Evolutionary conservation across 1,140 invertebrate species (phyloP).

Genomic region (Oryzaephilus surinamensis): DNA sequence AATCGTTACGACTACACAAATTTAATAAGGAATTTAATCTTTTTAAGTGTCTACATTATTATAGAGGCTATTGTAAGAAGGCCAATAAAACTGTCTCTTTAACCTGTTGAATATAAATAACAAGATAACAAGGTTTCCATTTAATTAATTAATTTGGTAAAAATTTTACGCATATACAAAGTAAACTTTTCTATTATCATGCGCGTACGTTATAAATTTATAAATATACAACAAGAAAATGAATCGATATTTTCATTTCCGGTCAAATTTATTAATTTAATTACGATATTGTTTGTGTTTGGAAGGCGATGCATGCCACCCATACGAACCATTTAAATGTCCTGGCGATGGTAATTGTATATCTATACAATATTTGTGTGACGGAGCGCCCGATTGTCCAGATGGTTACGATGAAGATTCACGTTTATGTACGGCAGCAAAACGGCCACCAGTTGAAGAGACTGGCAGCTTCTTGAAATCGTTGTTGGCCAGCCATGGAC

Average conservation of each 20-base stretch:
- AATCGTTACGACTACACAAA: too few species aligned
- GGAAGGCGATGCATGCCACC: slow-evolving; percentile 60
- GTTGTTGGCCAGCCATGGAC: slow-evolving; percentile 83
- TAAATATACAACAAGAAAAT: not conserved
- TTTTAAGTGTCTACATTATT: too few species aligned
- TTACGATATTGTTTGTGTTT: not conserved
- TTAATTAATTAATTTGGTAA: not conserved
- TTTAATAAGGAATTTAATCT: too few species aligned
- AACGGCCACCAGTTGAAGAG: slow-evolving; percentile 90
- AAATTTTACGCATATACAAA: not conserved
- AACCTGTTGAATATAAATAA: too few species aligned
- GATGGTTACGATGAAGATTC: slow-evolving; percentile 85
- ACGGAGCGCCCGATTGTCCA: slow-evolving; percentile 87
- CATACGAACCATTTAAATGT: slow-evolving; percentile 91
- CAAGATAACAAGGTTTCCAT: too few species aligned
- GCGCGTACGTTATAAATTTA: not conserved
- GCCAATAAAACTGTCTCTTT: too few species aligned
- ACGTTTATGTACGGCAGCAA: slow-evolving; percentile 90
- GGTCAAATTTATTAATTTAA: not conserved
- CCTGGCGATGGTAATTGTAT: slow-evolving; percentile 86
- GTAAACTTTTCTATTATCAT: not conserved
- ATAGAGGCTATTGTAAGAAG: too few species aligned
- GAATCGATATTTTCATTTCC: not conserved
- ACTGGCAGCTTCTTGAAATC: slow-evolving; percentile 90
- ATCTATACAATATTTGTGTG: slow-evolving; percentile 89